Evolutionary conservation across 2,113 vertebrate species (phyloP).

Genomic region (Chelonoidis abingdonii): DNA sequence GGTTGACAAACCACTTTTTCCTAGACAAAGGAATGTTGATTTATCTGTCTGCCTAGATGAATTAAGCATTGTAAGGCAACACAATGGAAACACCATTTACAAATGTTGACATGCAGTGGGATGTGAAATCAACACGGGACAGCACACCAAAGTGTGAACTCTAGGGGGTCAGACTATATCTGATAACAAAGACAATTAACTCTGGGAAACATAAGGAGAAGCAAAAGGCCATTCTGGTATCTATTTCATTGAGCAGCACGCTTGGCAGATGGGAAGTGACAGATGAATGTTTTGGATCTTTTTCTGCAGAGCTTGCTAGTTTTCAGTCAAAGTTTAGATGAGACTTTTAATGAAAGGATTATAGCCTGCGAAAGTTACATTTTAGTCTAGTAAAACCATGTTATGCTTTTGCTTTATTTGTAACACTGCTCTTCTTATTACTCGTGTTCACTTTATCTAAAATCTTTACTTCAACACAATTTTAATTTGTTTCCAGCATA

Average conservation of each 20-base stretch:
- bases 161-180: neutral
- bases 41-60: neutral
- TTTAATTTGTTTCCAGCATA: neutral
- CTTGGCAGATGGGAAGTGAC: neutral
- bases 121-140: neutral
- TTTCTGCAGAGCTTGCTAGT: no score
- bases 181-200: neutral
- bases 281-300: neutral
- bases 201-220: neutral
- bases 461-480: neutral
- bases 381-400: neutral
- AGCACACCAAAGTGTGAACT: neutral
- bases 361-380: neutral
- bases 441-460: neutral
- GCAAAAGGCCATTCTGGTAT: neutral
- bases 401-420: neutral
- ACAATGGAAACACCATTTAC: neutral
- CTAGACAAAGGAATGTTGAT: neutral
- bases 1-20: neutral
- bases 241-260: neutral
- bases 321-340: neutral
- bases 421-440: neutral
- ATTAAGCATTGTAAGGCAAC: neutral
- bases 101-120: no score
- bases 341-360: neutral